Evolutionary conservation across 2,113 vertebrate species (phyloP).

Genomic region (Ivindomyrus marchei): DNA sequence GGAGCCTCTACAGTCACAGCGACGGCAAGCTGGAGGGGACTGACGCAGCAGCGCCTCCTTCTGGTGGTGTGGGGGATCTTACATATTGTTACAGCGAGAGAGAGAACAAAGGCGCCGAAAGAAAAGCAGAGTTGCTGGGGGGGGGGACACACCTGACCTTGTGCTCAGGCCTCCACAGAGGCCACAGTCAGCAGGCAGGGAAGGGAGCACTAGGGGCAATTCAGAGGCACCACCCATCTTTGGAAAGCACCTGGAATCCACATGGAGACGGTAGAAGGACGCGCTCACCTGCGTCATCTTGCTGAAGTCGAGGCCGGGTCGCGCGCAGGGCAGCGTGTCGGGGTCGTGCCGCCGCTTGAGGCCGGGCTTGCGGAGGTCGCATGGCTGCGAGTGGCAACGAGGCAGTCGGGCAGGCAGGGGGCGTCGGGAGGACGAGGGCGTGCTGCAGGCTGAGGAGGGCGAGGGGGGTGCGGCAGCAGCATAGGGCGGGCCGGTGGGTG

Average conservation of each 20-base stretch:
- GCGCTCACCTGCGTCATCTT: constrained; percentile 70
- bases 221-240: not conserved
- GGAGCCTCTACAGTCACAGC: not conserved
- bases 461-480: constrained; percentile 61
- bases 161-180: no score
- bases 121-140: not conserved
- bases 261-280: not conserved
- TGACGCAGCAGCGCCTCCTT: not conserved
- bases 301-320: constrained; percentile 68
- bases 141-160: not conserved
- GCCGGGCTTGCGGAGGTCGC: constrained; percentile 72
- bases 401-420: constrained; percentile 58
- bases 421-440: constrained; percentile 60
- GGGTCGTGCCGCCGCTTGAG: constrained; percentile 74
- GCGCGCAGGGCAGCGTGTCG: constrained; percentile 61
- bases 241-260: not conserved
- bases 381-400: constrained; percentile 79
- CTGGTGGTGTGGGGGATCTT: not conserved
- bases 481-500: no score
- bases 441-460: constrained; percentile 69
- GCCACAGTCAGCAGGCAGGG: not conserved
- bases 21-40: not conserved
- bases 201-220: not conserved
- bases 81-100: not conserved
- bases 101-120: not conserved